phyloP scores from a whole-genome alignment of 2,888 invertebrate genomes.

The Dynastes hyllus region DNA sequence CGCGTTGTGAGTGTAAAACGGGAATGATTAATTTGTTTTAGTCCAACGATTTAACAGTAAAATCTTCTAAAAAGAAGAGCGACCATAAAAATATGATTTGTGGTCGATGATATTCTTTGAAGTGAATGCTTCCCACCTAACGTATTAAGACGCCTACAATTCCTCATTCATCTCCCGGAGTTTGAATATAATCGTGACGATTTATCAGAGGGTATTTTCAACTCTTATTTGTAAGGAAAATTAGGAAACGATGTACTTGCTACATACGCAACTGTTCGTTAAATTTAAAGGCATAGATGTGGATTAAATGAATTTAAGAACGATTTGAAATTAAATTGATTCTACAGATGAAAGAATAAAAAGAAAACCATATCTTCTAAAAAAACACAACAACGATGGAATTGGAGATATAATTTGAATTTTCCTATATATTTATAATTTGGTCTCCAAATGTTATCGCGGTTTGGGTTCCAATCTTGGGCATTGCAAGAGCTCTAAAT shows the following conservation, averaged over 20 bases:
- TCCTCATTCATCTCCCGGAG: conserved; percentile 9
- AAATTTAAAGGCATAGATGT: background rate
- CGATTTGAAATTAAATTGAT: too few relatives aligned
- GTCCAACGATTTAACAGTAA: conserved; percentile 19
- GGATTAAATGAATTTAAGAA: background rate
- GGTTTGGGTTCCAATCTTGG: too few relatives aligned
- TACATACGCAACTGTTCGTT: background rate
- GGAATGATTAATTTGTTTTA: conserved; percentile 31
- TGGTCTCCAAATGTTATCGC: too few relatives aligned
- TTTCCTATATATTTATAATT: too few relatives aligned
- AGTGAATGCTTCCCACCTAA: conserved; percentile 21
- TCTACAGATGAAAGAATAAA: too few relatives aligned
- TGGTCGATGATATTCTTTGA: conserved; percentile 35
- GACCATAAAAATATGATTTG: conserved; percentile 44
- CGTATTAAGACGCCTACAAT: conserved; percentile 3
- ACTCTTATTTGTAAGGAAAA: background rate
- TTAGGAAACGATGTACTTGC: too few relatives aligned
- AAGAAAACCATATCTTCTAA: too few relatives aligned
- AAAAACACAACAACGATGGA: too few relatives aligned
- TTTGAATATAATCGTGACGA: conserved; percentile 6
- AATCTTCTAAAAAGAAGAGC: conserved; percentile 10
- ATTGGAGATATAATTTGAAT: too few relatives aligned
- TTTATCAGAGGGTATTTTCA: conserved; percentile 6
- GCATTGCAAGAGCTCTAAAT: too few relatives aligned
- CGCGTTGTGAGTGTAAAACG: conserved; percentile 1